phyloP scores from a whole-genome alignment of 2,888 invertebrate genomes.

The Temnothorax rugatulus region DNA sequence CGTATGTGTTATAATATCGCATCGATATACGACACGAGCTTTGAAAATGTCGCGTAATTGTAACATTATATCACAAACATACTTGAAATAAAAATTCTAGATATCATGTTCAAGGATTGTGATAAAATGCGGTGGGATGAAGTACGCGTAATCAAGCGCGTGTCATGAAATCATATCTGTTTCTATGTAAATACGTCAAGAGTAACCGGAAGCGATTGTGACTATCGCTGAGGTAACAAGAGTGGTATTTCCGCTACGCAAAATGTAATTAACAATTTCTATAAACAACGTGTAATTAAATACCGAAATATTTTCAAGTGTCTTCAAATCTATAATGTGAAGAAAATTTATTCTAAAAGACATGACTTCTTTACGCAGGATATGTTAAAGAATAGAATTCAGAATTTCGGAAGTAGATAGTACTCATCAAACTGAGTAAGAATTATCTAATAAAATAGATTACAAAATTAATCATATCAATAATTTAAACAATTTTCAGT shows the following conservation, averaged over 20 bases:
- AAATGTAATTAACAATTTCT: neutral
- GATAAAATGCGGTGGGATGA: conserved; percentile 22
- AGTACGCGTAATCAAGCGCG: neutral
- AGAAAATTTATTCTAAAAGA: neutral
- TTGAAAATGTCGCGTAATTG: conserved; percentile 7
- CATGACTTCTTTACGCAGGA: neutral
- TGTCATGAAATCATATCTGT: conserved; percentile 52
- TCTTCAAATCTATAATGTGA: neutral
- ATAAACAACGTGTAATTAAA: neutral
- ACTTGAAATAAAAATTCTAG: conserved; percentile 34
- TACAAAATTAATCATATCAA: neutral
- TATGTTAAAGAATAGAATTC: neutral
- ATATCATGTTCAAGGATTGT: conserved; percentile 48
- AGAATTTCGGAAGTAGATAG: neutral
- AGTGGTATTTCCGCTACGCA: conserved; percentile 6
- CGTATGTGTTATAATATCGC: neutral
- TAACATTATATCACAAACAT: conserved; percentile 21
- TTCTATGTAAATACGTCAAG: conserved; percentile 35
- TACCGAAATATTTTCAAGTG: neutral
- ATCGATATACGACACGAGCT: neutral
- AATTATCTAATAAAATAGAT: neutral
- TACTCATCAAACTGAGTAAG: neutral
- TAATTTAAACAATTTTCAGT: neutral
- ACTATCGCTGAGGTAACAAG: conserved; percentile 52
- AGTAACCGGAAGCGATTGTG: conserved; percentile 64